phyloP scores from a whole-genome alignment of 2,888 invertebrate species.

The Tachystola acroxantha region DNA sequence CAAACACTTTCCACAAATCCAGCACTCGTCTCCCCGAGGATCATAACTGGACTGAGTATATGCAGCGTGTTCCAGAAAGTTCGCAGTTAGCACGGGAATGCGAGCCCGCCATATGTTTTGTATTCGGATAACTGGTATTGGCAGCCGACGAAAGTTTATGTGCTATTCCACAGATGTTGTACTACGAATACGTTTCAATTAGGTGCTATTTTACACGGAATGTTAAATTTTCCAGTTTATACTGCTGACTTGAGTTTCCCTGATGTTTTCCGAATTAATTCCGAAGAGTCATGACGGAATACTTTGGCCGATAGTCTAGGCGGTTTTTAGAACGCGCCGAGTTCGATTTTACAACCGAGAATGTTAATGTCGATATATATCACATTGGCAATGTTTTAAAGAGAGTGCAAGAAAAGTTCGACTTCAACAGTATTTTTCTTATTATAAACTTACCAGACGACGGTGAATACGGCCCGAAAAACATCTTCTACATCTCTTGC shows the following conservation, averaged over 20 bases:
- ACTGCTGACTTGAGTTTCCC: no score
- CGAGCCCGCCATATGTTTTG: slow-evolving; percentile 60
- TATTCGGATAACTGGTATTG: slow-evolving; percentile 47
- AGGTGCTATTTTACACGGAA: background rate
- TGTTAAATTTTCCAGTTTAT: background rate
- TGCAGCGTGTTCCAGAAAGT: slow-evolving; percentile 44
- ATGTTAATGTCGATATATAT: no score
- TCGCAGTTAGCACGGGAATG: slow-evolving; percentile 47
- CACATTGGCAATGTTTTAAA: no score
- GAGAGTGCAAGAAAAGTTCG: no score
- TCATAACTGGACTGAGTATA: slow-evolving; percentile 45
- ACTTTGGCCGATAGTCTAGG: no score
- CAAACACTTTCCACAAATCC: background rate
- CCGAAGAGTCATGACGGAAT: no score
- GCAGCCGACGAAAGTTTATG: slow-evolving; percentile 29
- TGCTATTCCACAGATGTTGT: slow-evolving; percentile 5
- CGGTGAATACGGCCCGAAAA: background rate
- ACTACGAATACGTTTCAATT: background rate
- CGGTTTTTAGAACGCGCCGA: no score
- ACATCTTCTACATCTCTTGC: background rate
- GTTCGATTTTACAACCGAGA: no score
- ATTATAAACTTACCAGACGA: slow-evolving; percentile 1
- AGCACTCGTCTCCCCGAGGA: slow-evolving; percentile 33
- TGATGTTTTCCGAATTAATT: no score
- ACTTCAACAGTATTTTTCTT: no score